Conservation (phyloP, 1,140 invertebrate genomes). For the Amphibalanus amphitrite region DNA sequence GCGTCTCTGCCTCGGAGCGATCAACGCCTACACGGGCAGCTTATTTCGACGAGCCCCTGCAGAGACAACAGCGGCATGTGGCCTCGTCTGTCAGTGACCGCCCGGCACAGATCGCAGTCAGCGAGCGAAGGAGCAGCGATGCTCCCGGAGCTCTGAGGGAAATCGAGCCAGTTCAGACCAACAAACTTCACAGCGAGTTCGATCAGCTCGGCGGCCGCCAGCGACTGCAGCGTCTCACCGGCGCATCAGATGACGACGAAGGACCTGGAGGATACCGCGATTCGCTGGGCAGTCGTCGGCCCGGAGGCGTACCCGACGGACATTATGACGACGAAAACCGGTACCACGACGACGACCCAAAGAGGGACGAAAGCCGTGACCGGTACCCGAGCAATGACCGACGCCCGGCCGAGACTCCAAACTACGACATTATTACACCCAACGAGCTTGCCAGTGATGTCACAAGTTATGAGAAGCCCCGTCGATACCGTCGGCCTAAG, state of each 20-base stretch:
- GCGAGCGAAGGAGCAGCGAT: not conserved
- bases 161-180: not conserved
- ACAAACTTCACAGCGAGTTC: not conserved
- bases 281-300: not conserved
- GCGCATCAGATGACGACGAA: not conserved
- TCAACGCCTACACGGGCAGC: not conserved
- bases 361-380: not conserved
- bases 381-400: too few relatives aligned
- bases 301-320: not conserved
- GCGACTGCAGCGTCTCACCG: not conserved
- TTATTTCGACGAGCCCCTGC: not conserved
- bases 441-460: too few relatives aligned
- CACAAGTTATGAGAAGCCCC: too few relatives aligned
- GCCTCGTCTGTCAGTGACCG: too few relatives aligned
- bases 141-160: not conserved
- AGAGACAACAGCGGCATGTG: not conserved
- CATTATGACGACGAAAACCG: not conserved
- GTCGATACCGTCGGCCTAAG: not conserved
- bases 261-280: not conserved
- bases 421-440: too few relatives aligned
- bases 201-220: not conserved
- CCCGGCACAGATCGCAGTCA: not conserved
- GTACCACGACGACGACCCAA: not conserved
- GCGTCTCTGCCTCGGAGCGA: not conserved
- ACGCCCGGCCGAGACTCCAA: too few relatives aligned